A percentile compares a stretch with the other conserved stretches of the same genome.
These are phyloP conservation scores for Clytia hemisphaerica DNA, from an alignment of 30 jellyfish, hydroid and myxozoan species.

Conservation along the genomic window DNA sequence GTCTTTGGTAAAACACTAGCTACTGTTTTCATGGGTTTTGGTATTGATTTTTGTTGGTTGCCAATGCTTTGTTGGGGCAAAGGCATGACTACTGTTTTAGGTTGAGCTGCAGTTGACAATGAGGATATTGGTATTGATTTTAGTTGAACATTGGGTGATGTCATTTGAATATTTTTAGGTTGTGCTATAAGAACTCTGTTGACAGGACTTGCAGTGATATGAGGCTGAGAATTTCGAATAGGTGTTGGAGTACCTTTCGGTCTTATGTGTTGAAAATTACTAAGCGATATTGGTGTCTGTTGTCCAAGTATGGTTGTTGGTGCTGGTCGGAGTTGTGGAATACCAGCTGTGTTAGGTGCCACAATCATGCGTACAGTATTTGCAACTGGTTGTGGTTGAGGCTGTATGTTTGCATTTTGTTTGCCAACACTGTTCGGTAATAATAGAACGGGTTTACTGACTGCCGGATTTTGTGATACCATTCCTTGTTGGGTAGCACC, in stretches of 20 bases:
- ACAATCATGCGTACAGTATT: neutral
- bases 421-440: too few relatives aligned
- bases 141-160: too few relatives aligned
- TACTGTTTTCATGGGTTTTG: constrained; percentile 8
- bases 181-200: too few relatives aligned
- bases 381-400: neutral
- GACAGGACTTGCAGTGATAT: too few relatives aligned
- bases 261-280: neutral
- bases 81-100: constrained; percentile 3
- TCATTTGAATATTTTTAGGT: too few relatives aligned
- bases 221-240: too few relatives aligned
- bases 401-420: neutral
- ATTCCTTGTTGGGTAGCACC: neutral
- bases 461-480: neutral
- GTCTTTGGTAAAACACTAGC: constrained; percentile 1
- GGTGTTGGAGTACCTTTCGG: neutral
- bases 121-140: neutral
- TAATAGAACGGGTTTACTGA: neutral
- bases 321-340: neutral
- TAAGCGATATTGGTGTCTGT: neutral
- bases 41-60: neutral
- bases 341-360: neutral
- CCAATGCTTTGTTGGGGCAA: constrained; percentile 19
- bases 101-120: neutral
- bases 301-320: neutral